Conservation (phyloP, 1,140 invertebrate species). For the Camponotus floridanus region DNA sequence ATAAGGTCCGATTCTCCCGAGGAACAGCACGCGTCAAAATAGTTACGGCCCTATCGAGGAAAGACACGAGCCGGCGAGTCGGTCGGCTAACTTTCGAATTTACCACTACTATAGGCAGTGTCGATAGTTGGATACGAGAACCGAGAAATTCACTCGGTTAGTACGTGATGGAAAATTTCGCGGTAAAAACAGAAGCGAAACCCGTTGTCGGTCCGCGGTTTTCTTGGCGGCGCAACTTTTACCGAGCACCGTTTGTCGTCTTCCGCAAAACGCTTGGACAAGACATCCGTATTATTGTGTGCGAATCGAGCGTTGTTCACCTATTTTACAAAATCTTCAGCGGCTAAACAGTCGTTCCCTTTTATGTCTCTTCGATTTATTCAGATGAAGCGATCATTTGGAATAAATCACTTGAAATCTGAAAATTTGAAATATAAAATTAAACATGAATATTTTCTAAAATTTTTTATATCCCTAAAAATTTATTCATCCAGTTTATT, state of each 20-base stretch:
- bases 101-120: constrained; percentile 72
- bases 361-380: neutral
- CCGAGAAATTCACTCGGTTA: constrained; percentile 80
- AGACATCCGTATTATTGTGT: neutral
- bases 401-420: neutral
- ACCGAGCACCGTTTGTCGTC: constrained; percentile 48
- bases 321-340: neutral
- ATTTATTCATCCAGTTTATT: neutral
- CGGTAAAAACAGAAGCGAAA: constrained; percentile 67
- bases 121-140: constrained; percentile 63
- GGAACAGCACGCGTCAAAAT: constrained; percentile 32
- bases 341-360: too few species aligned
- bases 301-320: neutral
- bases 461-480: neutral
- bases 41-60: constrained; percentile 75
- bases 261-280: constrained; percentile 37
- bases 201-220: constrained; percentile 24
- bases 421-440: neutral
- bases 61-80: constrained; percentile 74
- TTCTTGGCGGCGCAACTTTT: constrained; percentile 50
- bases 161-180: constrained; percentile 79
- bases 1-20: neutral
- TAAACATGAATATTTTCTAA: neutral
- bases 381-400: neutral
- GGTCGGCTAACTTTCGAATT: constrained; percentile 82